Evolutionary conservation across 2,888 invertebrate genomes (phyloP).

Genomic region (Zaprionus obscuricornis): DNA sequence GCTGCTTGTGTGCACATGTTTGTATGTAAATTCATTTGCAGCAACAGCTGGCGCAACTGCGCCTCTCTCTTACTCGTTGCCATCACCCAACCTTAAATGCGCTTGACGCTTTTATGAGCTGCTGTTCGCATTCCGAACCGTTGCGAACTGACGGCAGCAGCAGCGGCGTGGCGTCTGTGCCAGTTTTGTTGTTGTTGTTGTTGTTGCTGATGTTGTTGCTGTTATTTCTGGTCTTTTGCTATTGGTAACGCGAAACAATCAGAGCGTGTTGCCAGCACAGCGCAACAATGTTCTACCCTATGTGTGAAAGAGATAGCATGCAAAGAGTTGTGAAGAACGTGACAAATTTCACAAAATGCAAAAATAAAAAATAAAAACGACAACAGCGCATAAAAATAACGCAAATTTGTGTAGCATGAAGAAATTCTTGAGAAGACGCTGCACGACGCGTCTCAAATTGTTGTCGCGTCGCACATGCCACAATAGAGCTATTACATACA

Average conservation of each 20-base stretch:
- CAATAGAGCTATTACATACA: constrained; percentile 6
- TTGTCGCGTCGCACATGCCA: constrained; percentile 34
- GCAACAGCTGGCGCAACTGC: constrained; percentile 12
- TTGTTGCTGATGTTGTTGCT: constrained; percentile 11
- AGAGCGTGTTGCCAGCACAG: constrained; percentile 49
- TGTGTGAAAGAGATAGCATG: constrained; percentile 13
- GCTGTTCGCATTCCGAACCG: constrained; percentile 48
- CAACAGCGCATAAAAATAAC: constrained; percentile 65
- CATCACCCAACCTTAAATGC: not conserved
- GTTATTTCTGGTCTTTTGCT: constrained; percentile 48
- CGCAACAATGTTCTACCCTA: constrained; percentile 26
- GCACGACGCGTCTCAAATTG: constrained; percentile 26
- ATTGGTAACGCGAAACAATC: constrained; percentile 49
- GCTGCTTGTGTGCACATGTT: constrained; percentile 14
- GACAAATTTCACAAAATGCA: constrained; percentile 71
- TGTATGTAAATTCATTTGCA: constrained; percentile 31
- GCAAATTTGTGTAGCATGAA: constrained; percentile 55
- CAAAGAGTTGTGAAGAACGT: constrained; percentile 65
- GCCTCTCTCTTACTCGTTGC: not conserved
- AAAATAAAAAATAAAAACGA: constrained; percentile 14
- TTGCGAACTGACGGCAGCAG: too few species aligned
- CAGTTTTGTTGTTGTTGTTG: too few species aligned
- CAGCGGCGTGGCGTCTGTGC: constrained; percentile 18
- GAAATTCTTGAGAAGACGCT: constrained; percentile 42
- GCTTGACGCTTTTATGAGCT: constrained; percentile 7